Percentiles rank a stretch among this genome's conserved stretches.
Conservation (phyloP, 2,888 invertebrate genomes). For the Lordiphosa fenestrarum region DNA sequence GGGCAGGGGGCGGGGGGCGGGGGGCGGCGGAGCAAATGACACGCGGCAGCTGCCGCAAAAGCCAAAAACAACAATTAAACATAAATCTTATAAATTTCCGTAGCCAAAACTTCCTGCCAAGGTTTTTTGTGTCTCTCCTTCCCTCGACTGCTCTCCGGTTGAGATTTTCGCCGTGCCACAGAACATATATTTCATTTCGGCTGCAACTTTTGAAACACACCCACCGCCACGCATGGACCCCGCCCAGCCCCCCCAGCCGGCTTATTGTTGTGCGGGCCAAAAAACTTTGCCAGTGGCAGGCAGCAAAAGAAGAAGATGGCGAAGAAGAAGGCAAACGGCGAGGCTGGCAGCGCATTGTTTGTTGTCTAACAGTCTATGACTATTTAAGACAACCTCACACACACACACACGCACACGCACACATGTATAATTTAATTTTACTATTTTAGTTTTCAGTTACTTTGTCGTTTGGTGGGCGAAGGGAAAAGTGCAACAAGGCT, state of each 20-base stretch:
- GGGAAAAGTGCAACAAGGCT: constrained; percentile 64
- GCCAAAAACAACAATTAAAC: constrained; percentile 74
- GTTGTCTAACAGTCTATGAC: constrained; percentile 71
- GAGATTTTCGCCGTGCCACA: constrained; percentile 66
- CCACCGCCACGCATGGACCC: constrained; percentile 51
- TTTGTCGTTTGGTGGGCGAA: constrained; percentile 41
- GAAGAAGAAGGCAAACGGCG: constrained; percentile 6
- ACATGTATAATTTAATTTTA: constrained; percentile 55
- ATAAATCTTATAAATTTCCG: constrained; percentile 71
- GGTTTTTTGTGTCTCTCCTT: constrained; percentile 49
- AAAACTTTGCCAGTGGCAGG: constrained; percentile 52
- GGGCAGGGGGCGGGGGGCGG: constrained; percentile 3
- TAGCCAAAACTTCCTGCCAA: constrained; percentile 71
- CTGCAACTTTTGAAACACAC: constrained; percentile 69
- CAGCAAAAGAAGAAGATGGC: constrained; percentile 16
- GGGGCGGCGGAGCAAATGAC: constrained; percentile 16
- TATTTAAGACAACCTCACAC: constrained; percentile 55
- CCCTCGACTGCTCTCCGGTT: constrained; percentile 23
- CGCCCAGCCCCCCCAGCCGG: constrained; percentile 16
- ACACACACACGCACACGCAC: constrained; percentile 11
- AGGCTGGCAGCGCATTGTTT: constrained; percentile 52
- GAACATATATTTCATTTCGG: constrained; percentile 70
- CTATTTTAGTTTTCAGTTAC: constrained; percentile 62
- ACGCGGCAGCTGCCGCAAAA: constrained; percentile 68
- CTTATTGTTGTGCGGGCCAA: constrained; percentile 30